Conservation (phyloP, 2,888 invertebrate species). For the Aquatica leii region DNA sequence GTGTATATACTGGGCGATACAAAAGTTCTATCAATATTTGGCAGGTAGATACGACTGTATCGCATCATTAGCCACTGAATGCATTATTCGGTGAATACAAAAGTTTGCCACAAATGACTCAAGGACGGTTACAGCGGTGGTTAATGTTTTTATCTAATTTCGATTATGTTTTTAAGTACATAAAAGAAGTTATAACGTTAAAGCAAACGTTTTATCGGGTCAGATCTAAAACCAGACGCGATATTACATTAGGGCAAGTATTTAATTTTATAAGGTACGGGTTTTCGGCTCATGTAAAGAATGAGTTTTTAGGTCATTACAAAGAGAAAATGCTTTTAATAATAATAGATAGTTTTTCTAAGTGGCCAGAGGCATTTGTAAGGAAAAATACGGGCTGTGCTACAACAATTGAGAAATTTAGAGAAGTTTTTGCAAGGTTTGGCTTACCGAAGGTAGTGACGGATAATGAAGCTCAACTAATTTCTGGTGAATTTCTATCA, state of each 20-base stretch:
- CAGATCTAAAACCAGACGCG: constrained; percentile 3
- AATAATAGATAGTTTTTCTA: background rate
- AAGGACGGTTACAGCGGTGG: constrained; percentile 32
- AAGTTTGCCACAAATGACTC: constrained; percentile 50
- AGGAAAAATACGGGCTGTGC: background rate
- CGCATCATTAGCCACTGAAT: constrained; percentile 52
- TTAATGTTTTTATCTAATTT: background rate
- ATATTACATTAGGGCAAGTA: constrained; percentile 11
- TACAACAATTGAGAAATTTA: no score
- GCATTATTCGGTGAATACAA: constrained; percentile 47
- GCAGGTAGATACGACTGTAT: constrained; percentile 43
- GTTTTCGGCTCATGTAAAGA: constrained; percentile 12
- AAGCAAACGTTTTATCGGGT: background rate
- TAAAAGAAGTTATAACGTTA: background rate
- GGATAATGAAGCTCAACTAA: background rate
- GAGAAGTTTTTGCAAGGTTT: background rate
- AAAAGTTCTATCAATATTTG: constrained; percentile 52
- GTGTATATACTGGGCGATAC: constrained; percentile 33
- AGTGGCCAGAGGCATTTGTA: background rate
- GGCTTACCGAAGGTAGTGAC: background rate
- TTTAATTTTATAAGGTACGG: constrained; percentile 22
- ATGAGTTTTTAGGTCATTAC: constrained; percentile 1
- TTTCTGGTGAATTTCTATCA: background rate
- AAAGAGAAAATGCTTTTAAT: background rate
- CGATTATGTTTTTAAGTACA: background rate